Conservation (phyloP, 2,888 invertebrate genomes). For the Stenotaenia linearis region DNA sequence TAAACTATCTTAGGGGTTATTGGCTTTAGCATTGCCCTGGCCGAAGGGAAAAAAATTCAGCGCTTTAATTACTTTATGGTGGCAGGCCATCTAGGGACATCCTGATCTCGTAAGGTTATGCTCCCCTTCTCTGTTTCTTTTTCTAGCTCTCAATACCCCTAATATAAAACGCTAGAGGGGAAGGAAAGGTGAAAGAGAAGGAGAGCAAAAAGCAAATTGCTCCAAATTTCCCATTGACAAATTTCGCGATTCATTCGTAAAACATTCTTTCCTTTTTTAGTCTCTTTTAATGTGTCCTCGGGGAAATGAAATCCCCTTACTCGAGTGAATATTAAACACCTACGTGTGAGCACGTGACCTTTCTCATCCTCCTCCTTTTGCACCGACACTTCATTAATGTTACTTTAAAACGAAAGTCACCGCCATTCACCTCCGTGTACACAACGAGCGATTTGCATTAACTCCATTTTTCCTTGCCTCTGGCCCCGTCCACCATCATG, state of each 20-base stretch:
- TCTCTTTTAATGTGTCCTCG: slow-evolving; percentile 12
- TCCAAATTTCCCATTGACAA: slow-evolving; percentile 6
- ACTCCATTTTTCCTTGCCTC: not conserved
- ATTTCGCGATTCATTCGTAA: not conserved
- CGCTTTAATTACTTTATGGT: slow-evolving; percentile 31
- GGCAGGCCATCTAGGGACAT: slow-evolving; percentile 26
- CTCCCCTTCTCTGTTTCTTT: slow-evolving; percentile 19
- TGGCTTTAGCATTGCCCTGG: slow-evolving; percentile 5
- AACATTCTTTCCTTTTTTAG: slow-evolving; percentile 1
- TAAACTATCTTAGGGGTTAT: slow-evolving; percentile 24
- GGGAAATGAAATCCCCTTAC: slow-evolving; percentile 3
- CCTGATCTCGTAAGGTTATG: slow-evolving; percentile 26
- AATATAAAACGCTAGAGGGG: not conserved
- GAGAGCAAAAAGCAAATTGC: slow-evolving; percentile 11
- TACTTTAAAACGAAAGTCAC: not conserved
- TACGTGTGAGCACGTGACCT: slow-evolving; percentile 13
- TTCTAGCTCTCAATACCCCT: slow-evolving; percentile 9
- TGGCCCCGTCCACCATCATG: not conserved
- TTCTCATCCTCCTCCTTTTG: not conserved
- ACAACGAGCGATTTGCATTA: not conserved
- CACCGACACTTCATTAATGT: slow-evolving; percentile 21
- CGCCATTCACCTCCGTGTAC: not conserved
- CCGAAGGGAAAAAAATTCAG: slow-evolving; percentile 16
- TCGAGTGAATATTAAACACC: slow-evolving; percentile 17
- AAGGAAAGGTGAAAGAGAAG: slow-evolving; percentile 12